Conservation (phyloP, 2,888 invertebrate genomes). For the Oxystoma pomonae region DNA sequence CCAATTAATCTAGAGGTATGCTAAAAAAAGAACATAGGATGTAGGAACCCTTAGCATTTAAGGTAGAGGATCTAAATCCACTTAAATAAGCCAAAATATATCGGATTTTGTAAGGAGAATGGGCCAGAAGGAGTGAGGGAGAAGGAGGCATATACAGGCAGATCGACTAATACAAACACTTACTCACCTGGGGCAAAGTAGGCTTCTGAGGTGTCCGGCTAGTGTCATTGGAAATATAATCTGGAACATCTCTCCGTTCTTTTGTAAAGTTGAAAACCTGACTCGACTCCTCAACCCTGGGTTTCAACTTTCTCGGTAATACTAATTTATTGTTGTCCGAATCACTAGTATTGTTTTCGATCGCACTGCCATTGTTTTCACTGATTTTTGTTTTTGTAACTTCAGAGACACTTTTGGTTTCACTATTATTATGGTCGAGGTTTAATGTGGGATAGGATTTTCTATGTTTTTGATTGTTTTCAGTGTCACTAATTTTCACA, state of each 20-base stretch:
- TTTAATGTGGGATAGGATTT: neutral
- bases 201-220: constrained; percentile 63
- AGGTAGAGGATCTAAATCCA: too few species aligned
- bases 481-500: neutral
- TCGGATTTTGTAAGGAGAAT: too few species aligned
- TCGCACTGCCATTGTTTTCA: neutral
- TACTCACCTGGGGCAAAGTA: constrained; percentile 68
- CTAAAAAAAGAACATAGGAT: too few species aligned
- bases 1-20: too few species aligned
- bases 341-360: neutral
- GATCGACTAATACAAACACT: too few species aligned
- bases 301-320: constrained; percentile 19
- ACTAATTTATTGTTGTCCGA: constrained; percentile 5
- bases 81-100: too few species aligned
- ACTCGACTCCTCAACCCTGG: constrained; percentile 25
- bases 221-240: constrained; percentile 87
- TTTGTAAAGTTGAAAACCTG: constrained; percentile 82
- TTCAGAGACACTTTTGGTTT: constrained; percentile 41
- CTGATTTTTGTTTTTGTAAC: constrained; percentile 31
- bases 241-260: constrained; percentile 74
- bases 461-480: neutral
- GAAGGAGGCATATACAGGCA: too few species aligned
- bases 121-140: too few species aligned
- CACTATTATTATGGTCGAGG: too few species aligned
- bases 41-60: too few species aligned